These are phyloP conservation scores for Bombylius discolor DNA, from an alignment of 2,888 invertebrate species.

Conservation along the genomic window DNA sequence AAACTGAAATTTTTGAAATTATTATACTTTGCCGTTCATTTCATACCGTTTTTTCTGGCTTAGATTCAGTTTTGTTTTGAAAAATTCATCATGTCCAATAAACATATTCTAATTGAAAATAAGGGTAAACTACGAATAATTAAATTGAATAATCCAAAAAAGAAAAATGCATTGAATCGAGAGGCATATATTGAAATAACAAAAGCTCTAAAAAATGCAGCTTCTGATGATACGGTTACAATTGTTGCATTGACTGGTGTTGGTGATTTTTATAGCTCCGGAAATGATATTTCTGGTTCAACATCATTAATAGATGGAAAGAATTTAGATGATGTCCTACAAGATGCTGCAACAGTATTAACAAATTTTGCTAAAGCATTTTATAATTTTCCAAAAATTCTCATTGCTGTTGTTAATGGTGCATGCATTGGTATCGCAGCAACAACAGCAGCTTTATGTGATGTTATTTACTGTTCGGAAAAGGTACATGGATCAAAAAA, in stretches of 20 bases:
- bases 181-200: constrained; percentile 55
- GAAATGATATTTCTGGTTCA: constrained; percentile 53
- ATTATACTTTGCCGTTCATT: too few relatives aligned
- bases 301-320: constrained; percentile 3
- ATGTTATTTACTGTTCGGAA: constrained; percentile 79
- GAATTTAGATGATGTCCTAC: constrained; percentile 24
- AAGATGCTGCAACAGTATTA: constrained; percentile 22
- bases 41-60: too few relatives aligned
- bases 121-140: constrained; percentile 44
- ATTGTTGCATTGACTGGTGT: constrained; percentile 66
- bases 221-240: constrained; percentile 48
- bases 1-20: too few relatives aligned
- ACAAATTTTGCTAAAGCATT: constrained; percentile 59
- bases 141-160: constrained; percentile 59
- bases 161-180: constrained; percentile 63
- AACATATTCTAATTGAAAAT: constrained; percentile 1
- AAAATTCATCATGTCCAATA: background rate
- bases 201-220: constrained; percentile 53
- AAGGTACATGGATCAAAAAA: constrained; percentile 38
- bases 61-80: too few relatives aligned
- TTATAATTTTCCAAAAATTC: constrained; percentile 75
- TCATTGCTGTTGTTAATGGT: constrained; percentile 84
- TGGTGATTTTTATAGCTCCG: constrained; percentile 73
- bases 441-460: constrained; percentile 74
- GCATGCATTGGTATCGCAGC: constrained; percentile 85